Base-by-base conservation (phyloP, 2,888 invertebrate species). In the Helobdella robusta region DNA sequence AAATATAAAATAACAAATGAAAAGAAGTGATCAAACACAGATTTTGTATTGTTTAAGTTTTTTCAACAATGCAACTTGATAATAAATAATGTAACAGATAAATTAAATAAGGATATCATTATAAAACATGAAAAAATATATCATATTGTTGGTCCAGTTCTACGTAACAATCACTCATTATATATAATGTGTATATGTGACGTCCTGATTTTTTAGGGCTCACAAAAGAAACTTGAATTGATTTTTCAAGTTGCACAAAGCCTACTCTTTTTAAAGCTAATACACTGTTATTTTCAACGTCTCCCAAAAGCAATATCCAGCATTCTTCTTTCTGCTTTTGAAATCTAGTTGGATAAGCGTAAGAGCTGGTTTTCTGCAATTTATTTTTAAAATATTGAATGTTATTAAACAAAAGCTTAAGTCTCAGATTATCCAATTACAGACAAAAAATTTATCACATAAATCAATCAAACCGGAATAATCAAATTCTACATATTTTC, bases 281-380 rank as follows among this genome's bases (percentile, higher is more conserved):
- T 40, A 95, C 82, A 73, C 92, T 89, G 30, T 84, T 83, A 0
- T 82, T 81, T 63, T 85, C 85, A 28, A 85, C 80, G 30, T 85
- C 84, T 1, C 93, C 94, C 8, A 97, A 81, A 0, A 91, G 84
- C 1, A 93, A 76, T 80, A 95, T 88, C 97, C 97, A 98, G 65
- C 92, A 90, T 78, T 95, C 95, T 75, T 89, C 90, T 81, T 95
- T 97, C 44, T 87, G 86, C 78, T 94, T 93, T 1, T 91, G 87
- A 82, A 91, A 97, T 68, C 86, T 85, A 0, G 90, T 89, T 68
- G 90, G 87, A 68, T 86, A 81, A n/a, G 88, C 89, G 72, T 82
- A 82, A 34, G 84, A 84, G 73, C 78, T 76, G 34, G 48, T 65
- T 28, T 59, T 65, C 68, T 68, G 68, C 6, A 62, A 56, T 20